Evolutionary conservation across 92 coral and sea anemone genomes (phyloP).

Genomic region (Palythoa caribaeorum): DNA sequence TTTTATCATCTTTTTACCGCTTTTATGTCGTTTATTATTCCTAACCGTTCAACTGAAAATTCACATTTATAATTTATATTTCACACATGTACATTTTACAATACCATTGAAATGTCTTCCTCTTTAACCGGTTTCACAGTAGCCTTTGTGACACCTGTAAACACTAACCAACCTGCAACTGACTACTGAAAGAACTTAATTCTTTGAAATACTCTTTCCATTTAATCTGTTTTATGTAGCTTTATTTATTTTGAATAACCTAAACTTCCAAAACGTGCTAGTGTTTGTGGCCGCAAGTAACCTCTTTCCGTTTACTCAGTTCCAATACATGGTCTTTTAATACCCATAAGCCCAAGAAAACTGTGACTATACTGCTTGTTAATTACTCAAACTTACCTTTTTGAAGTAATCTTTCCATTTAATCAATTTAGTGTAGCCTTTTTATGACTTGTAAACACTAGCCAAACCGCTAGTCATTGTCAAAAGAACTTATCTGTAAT

Average conservation of each 20-base stretch:
- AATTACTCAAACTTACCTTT: too few relatives aligned
- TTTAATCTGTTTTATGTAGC: too few relatives aligned
- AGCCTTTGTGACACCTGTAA: constrained; percentile 36
- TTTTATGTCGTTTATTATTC: too few relatives aligned
- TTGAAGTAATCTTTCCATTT: constrained; percentile 46
- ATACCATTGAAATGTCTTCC: neutral
- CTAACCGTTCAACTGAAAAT: too few relatives aligned
- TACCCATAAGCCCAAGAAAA: constrained; percentile 35
- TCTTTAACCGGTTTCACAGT: constrained; percentile 51
- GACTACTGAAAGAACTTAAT: constrained; percentile 1
- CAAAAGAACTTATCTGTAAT: constrained; percentile 25
- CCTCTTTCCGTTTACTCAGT: constrained; percentile 20
- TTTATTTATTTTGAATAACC: too few relatives aligned
- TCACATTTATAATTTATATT: too few relatives aligned
- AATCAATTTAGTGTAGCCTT: constrained; percentile 50
- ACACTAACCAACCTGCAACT: constrained; percentile 39
- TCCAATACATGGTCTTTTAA: constrained; percentile 40
- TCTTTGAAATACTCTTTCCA: constrained; percentile 68
- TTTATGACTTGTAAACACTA: constrained; percentile 41
- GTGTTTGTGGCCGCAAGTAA: too few relatives aligned
- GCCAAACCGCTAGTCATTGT: constrained; percentile 17
- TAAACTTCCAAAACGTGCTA: too few relatives aligned
- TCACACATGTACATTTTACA: too few relatives aligned
- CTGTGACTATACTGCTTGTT: neutral
- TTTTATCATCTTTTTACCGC: too few relatives aligned